These are phyloP conservation scores for Prunella himalayana DNA, from an alignment of 2,113 vertebrate genomes.

Conservation along the genomic window DNA sequence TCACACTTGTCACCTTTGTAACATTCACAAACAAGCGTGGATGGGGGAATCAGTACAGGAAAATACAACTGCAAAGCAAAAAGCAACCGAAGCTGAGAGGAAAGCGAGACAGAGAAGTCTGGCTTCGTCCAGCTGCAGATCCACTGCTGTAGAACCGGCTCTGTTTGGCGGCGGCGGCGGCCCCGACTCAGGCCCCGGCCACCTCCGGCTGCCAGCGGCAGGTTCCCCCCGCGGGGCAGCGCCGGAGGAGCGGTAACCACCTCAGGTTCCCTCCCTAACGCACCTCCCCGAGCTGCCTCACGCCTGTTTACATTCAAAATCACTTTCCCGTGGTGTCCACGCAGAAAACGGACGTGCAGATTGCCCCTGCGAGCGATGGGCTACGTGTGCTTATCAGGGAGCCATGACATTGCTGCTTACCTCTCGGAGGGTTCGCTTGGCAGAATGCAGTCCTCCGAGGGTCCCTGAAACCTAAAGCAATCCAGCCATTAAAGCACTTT, in stretches of 20 bases:
- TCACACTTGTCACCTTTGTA: background rate
- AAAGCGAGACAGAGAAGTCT: background rate
- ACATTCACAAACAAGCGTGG: background rate
- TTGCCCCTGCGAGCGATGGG: background rate
- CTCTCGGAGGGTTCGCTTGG: background rate
- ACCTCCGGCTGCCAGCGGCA: background rate
- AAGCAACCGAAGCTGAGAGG: background rate
- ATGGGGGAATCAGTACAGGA: background rate
- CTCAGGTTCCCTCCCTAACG: background rate
- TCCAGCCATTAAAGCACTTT: background rate
- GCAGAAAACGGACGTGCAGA: background rate
- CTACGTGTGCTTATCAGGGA: background rate
- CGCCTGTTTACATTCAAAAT: slow-evolving; percentile 16
- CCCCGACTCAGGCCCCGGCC: background rate
- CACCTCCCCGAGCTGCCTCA: background rate
- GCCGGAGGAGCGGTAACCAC: background rate
- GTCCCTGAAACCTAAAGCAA: background rate
- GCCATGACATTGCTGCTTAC: background rate
- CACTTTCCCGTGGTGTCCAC: background rate
- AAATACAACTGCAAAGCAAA: background rate
- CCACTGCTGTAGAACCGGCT: background rate
- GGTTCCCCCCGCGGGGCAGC: background rate
- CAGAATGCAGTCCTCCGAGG: background rate
- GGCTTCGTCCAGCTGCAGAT: background rate
- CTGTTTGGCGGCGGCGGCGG: background rate